Evolutionary conservation across 2,797 vertebrate species (phyloP).

Genomic region (Buceros bicornis): DNA sequence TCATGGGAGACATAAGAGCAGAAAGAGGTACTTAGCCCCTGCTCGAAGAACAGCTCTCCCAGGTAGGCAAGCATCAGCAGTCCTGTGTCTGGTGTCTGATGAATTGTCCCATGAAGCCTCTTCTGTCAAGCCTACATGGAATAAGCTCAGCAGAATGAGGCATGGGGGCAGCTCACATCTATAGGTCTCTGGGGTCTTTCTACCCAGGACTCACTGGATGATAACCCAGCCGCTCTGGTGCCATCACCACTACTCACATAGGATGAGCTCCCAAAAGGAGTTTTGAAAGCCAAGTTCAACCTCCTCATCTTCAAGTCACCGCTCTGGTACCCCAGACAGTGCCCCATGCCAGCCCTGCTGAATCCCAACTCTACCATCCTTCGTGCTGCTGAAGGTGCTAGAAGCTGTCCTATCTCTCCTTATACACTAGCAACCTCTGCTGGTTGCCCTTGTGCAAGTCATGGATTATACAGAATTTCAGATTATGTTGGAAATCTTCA

Average conservation of each 20-base stretch:
- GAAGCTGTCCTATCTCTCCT: not conserved
- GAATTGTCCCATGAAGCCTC: not conserved
- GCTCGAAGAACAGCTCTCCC: not conserved
- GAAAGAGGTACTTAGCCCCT: not conserved
- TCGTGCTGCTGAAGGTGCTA: not conserved
- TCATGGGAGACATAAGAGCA: not conserved
- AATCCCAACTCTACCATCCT: not conserved
- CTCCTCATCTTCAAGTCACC: not conserved
- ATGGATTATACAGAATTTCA: not conserved
- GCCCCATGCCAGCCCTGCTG: not conserved
- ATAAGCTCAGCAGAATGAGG: not conserved
- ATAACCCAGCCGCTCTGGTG: not conserved
- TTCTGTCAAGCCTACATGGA: not conserved
- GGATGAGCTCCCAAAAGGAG: not conserved
- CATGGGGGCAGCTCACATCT: not conserved
- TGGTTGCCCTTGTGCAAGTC: not conserved
- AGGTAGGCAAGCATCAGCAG: not conserved
- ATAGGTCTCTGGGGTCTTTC: not conserved
- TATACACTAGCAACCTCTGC: too few species aligned
- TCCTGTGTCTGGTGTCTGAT: not conserved
- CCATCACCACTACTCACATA: fast-evolving
- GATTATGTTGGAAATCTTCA: not conserved
- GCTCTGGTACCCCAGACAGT: not conserved
- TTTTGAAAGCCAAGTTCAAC: not conserved
- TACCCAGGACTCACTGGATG: not conserved